Evolutionary conservation across 2,888 invertebrate species (phyloP), one percentile per base, ranked within the genome.

Genomic region (Muscina levida): DNA sequence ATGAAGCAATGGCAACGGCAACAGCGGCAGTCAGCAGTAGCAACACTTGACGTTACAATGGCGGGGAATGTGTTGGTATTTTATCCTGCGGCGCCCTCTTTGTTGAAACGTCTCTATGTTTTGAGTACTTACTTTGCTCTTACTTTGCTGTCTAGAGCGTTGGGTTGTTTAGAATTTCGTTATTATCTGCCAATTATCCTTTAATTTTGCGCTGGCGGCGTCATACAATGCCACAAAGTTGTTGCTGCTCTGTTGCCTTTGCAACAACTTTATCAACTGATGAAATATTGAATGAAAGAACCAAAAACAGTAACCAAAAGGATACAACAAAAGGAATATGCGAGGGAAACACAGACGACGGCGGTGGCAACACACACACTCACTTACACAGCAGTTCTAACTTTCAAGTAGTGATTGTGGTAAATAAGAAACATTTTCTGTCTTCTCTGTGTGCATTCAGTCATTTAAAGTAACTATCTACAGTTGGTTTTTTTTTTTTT

Each of bases 101-200:
- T 31, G 31, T 31, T 31, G 31, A 31, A 31, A n/a, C n/a, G n/a
- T n/a, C n/a, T n/a, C n/a, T n/a, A n/a, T n/a, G n/a, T n/a, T n/a
- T n/a, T n/a, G n/a, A n/a, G n/a, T n/a, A n/a, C n/a, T n/a, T n/a
- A n/a, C n/a, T n/a, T n/a, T n/a, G n/a, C n/a, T n/a, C n/a, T n/a
- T n/a, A n/a, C n/a, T 46, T 15, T 11, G n/a, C 46, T 42, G 15
- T 46, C 46, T n/a, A n/a, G n/a, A n/a, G n/a, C 17, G 10, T 11
- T 17, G 15, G 2, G 4, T 22, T 53, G 53, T 53, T 53, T 53
- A 53, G 53, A 53, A 53, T 53, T 53, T 53, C 53, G 53, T 53
- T 53, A 53, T 53, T 53, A 57, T 57, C 59, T 59, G 59, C 37
- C 59, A 59, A 59, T 59, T 59, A 59, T 59, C 37, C 59, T 37